Percentiles rank a stretch among this genome's conserved stretches.
Evolutionary conservation across 37 sponge, comb jelly and placozoan species (phyloP).

Genomic region (Aphrocallistes beatrix): DNA sequence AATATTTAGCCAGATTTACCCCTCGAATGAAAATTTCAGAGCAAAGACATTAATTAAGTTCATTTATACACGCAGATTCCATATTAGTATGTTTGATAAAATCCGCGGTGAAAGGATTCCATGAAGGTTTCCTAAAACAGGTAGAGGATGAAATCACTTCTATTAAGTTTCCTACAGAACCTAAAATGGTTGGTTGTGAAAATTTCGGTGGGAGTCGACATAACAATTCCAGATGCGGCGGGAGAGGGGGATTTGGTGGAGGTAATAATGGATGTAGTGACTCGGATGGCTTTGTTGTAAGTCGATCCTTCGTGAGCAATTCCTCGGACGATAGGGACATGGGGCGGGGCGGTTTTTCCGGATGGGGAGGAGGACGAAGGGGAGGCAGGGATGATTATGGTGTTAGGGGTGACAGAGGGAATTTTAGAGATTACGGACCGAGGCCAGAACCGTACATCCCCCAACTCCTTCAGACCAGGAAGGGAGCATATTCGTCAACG

Average conservation of each 20-base stretch:
- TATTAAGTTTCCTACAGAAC: too few relatives aligned
- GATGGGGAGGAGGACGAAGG: conserved; percentile 15
- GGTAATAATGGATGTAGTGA: background rate
- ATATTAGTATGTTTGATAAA: too few relatives aligned
- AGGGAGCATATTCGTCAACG: conserved; percentile 40
- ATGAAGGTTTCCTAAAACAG: too few relatives aligned
- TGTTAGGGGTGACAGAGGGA: background rate
- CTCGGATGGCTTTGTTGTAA: background rate
- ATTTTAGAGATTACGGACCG: conserved; percentile 14
- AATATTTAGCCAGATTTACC: too few relatives aligned
- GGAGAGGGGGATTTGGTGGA: background rate
- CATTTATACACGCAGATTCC: too few relatives aligned
- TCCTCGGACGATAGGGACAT: background rate
- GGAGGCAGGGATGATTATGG: conserved; percentile 20
- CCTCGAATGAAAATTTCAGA: too few relatives aligned
- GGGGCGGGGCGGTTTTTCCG: background rate
- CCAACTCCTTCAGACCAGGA: conserved; percentile 70
- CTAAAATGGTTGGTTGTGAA: too few relatives aligned
- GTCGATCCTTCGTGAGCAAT: background rate
- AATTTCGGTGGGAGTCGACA: background rate
- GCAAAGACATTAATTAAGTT: too few relatives aligned
- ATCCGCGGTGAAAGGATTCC: too few relatives aligned
- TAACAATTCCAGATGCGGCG: background rate
- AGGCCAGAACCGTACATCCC: conserved; percentile 67
- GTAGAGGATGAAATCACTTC: too few relatives aligned